phyloP scores from a whole-genome alignment of 2,797 vertebrate species.

The Sciurus vulgaris region DNA sequence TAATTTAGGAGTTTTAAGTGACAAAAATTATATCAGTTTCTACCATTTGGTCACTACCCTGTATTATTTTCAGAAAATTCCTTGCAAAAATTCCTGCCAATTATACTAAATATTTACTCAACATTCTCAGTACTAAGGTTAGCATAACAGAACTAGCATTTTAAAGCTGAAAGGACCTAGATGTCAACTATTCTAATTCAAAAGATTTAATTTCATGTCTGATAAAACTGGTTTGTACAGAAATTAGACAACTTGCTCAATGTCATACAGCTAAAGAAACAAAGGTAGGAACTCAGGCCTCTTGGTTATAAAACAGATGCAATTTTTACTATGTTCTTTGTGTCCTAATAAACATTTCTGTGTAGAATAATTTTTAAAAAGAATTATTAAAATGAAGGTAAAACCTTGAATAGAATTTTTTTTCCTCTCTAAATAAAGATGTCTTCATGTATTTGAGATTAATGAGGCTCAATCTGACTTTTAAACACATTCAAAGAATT shows the following conservation, averaged over 20 bases:
- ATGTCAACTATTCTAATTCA: background rate
- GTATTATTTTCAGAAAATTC: constrained; percentile 9
- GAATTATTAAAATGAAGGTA: background rate
- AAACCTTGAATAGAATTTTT: background rate
- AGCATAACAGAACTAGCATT: background rate
- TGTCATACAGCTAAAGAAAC: background rate
- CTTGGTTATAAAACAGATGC: background rate
- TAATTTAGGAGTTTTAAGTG: background rate
- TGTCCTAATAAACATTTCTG: background rate
- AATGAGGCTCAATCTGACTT: constrained; percentile 13
- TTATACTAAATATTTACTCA: background rate
- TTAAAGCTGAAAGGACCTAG: background rate
- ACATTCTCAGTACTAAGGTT: background rate
- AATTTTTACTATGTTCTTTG: background rate
- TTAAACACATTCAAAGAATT: background rate
- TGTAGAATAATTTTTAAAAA: background rate
- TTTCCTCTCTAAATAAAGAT: background rate
- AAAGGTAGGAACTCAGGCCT: background rate
- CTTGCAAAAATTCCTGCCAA: background rate
- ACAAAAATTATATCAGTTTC: background rate
- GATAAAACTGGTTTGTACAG: background rate
- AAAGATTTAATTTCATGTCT: background rate
- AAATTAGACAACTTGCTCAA: background rate
- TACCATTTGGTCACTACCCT: background rate
- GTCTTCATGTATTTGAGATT: background rate